Evolutionary conservation across 2,113 vertebrate species (phyloP).

Genomic region (Saguinus imperator): DNA sequence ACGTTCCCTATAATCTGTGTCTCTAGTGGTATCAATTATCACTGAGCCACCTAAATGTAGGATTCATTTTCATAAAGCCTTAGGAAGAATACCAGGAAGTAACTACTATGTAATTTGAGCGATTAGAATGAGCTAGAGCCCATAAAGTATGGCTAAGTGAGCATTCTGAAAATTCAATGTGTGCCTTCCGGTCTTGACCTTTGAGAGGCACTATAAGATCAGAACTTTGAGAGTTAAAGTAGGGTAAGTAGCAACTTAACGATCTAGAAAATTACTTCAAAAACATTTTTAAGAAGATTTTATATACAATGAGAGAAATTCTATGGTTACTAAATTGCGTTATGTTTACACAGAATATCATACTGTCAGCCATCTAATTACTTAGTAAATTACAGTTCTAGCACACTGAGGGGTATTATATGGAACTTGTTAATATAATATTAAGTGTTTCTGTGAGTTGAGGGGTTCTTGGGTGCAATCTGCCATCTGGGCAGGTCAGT

Average conservation of each 20-base stretch:
- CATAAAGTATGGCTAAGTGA: conserved; percentile 61
- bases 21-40: conserved; percentile 8
- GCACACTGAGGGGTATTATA: background rate
- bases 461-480: background rate
- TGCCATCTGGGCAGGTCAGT: background rate
- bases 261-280: conserved; percentile 55
- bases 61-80: conserved; percentile 61
- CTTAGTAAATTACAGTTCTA: background rate
- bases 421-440: conserved; percentile 16
- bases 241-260: conserved; percentile 14
- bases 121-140: conserved; percentile 47
- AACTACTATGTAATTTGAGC: conserved; percentile 32
- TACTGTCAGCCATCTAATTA: conserved; percentile 5
- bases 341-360: background rate
- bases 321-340: background rate
- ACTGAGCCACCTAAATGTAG: conserved; percentile 20
- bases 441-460: background rate
- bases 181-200: conserved; percentile 39
- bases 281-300: background rate
- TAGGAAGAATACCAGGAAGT: conserved; percentile 26
- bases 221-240: background rate
- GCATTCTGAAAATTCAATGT: conserved; percentile 23
- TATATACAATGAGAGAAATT: background rate
- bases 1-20: background rate
- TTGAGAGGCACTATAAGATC: background rate